Base-by-base conservation (phyloP, 2,888 invertebrate species). In the Agapostemon virescens region DNA sequence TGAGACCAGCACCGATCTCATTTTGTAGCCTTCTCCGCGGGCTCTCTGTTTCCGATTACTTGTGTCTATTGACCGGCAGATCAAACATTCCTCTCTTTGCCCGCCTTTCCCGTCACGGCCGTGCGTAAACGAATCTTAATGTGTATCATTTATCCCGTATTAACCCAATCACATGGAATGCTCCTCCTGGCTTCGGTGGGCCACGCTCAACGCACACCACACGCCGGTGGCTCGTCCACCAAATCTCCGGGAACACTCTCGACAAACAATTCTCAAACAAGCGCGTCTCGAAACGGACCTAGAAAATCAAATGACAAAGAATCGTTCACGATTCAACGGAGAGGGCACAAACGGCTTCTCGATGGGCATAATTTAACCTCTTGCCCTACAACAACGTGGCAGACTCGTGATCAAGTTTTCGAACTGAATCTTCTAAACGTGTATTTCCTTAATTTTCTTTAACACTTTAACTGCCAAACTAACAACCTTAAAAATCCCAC, bases 1-100 rank as follows among this genome's bases (percentile, higher is more conserved):
- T 90, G 91, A 92, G 90, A 87, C 89, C 86, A 91, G 91, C 91
- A 90, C 83, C 89, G 90, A 90, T 91, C 90, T 86, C 89, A 89
- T 91, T 91, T 91, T 91, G 90, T 90, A 88, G 88, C 88, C 89
- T 86, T 84, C 81, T 74, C 80, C 84, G 86, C 84, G 83, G 79
- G 77, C 55, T 55, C 83, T 88, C 85, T 84, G 84, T 89, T 85
- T 86, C 81, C 82, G 82, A 84, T 88, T 88, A 84, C 86, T 82
- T 81, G 83, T 82, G 76, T 81, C 72, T 84, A 84, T 84, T 74
- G 74, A 82, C 76, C 77, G 69, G 49, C 79, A 78, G 79, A 84
- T 84, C 82, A 77, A 79, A 72, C 74, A 69, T 66, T 49, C 64
- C 72, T 61, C 58, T 52, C 55, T n/a, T 13, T 23, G 13, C 23